Base-by-base conservation (phyloP, 1,140 invertebrate genomes). In the Homalodisca vitripennis region DNA sequence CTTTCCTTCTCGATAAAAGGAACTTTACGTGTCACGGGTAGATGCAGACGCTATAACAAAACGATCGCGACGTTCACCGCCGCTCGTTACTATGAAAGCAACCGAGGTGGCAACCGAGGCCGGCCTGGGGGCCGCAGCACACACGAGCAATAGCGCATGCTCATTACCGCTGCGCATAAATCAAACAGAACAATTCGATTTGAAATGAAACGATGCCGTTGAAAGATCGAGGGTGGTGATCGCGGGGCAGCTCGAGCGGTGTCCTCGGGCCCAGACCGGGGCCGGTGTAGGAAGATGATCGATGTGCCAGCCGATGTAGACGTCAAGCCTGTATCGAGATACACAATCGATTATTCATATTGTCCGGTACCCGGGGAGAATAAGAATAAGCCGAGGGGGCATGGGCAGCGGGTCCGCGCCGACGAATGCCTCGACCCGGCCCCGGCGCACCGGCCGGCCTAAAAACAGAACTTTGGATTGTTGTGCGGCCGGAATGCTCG, bases 321-420 rank as follows among this genome's bases (percentile, higher is more conserved):
- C 55, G 55, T 60, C 55, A 60, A 60, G 29, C 55, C 6, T 26
- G 55, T 60, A 60, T 60, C 55, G 55, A 60, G 55, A 1, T 17
- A 27, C 3, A 22, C 6, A 3, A 60, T 60, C 55, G 55, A 60
- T 60, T 60, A 60, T 60, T 60, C 55, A 60, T 60, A 60, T 60
- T 29, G 55, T 60, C 27, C 22, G 55, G 55, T 12, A 60, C 55
- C 6, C 20, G 55, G 3, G 6, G 55, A 60, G 55, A 60, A 60
- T 60, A 60, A 26, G 55, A 60, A 60, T 26, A 20, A 60, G 55
- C 2, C 55, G 34, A 41, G 6, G 17, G 34, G 6, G 34, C n/a
- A n/a, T n/a, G n/a, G n/a, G n/a, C n/a, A n/a, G n/a, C n/a, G n/a
- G n/a, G n/a, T n/a, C n/a, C n/a, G n/a, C n/a, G n/a, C n/a, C n/a